A percentile compares a stretch with the other conserved stretches of the same genome.
Conservation (phyloP, 1,140 invertebrate genomes). For the Euura saliciscinereae region DNA sequence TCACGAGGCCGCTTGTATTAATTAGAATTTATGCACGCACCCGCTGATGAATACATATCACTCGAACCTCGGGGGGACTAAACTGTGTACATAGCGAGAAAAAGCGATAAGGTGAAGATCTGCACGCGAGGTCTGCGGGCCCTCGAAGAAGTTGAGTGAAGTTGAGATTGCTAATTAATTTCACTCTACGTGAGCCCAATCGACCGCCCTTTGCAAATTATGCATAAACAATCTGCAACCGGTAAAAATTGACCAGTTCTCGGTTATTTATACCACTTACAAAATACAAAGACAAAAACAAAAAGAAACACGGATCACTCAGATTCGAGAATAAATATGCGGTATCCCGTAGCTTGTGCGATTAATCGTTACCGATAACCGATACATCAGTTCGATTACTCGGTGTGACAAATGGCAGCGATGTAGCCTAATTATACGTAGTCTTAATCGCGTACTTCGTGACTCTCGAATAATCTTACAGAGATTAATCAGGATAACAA, state of each 20-base stretch:
- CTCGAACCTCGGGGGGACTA: background rate
- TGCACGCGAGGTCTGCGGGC: background rate
- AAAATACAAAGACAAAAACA: background rate
- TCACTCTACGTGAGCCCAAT: background rate
- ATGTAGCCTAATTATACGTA: background rate
- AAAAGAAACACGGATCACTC: background rate
- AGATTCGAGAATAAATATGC: no score
- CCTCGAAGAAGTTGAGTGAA: background rate
- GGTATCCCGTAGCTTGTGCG: no score
- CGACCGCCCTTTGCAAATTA: no score
- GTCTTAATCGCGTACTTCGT: background rate
- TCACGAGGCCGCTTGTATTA: background rate
- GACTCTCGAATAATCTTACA: background rate
- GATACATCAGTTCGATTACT: background rate
- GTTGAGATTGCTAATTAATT: background rate
- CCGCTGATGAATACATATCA: background rate
- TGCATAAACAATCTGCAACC: background rate
- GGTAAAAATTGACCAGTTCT: background rate
- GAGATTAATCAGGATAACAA: background rate
- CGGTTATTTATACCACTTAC: background rate
- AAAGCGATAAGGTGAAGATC: background rate
- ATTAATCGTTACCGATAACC: background rate
- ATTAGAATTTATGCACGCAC: background rate
- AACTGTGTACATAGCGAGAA: background rate
- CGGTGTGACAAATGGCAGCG: background rate